A percentile compares a stretch with the other conserved stretches of the same genome.
Conservation (phyloP, 2,888 invertebrate species). For the Acrobasis consociella region DNA sequence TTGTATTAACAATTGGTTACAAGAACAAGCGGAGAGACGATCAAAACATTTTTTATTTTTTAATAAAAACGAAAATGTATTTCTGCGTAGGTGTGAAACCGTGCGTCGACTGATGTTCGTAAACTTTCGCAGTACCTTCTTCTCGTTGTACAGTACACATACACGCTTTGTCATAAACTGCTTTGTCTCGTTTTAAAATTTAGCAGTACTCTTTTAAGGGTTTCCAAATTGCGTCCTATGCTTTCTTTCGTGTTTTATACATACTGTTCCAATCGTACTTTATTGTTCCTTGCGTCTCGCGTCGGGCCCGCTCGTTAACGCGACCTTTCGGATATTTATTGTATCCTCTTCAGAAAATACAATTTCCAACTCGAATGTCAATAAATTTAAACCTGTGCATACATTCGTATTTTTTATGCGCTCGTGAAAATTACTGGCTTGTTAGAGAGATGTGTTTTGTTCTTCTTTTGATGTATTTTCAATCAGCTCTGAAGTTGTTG, state of each 20-base stretch:
- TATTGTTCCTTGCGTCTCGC: constrained; percentile 74
- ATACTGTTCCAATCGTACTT: constrained; percentile 65
- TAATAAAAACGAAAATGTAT: no score
- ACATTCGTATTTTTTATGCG: constrained; percentile 49
- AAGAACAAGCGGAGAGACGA: no score
- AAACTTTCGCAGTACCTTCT: neutral
- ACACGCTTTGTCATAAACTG: constrained; percentile 1
- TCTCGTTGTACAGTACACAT: neutral
- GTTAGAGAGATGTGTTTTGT: constrained; percentile 26
- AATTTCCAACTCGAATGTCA: constrained; percentile 73
- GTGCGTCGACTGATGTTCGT: neutral
- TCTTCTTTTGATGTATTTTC: constrained; percentile 16
- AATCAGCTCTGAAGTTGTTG: neutral
- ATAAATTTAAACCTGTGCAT: constrained; percentile 65
- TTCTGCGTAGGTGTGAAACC: no score
- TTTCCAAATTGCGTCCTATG: constrained; percentile 53
- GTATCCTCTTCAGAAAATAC: constrained; percentile 79
- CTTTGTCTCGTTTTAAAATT: constrained; percentile 20
- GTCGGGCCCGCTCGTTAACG: constrained; percentile 75
- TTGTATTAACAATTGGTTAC: no score
- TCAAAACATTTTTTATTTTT: no score
- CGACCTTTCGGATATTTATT: constrained; percentile 79
- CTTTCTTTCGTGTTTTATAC: constrained; percentile 55
- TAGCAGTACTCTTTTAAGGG: constrained; percentile 12
- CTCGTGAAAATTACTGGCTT: constrained; percentile 38